Conservation (phyloP, 2,113 vertebrate species). For the Melanocharis versteri region DNA sequence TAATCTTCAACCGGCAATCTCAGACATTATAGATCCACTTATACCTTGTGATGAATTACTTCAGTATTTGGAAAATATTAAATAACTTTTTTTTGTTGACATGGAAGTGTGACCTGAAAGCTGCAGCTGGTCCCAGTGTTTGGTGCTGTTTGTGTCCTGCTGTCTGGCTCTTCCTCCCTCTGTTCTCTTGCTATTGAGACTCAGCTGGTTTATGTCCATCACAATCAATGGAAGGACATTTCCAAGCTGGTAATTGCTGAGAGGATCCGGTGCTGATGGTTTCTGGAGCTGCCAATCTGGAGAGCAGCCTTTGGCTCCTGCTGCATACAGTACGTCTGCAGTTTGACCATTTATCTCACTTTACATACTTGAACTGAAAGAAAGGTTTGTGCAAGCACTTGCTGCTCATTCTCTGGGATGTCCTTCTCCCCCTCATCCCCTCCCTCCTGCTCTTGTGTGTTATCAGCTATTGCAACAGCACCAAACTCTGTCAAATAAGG, state of each 20-base stretch:
- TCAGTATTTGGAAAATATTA: constrained; percentile 71
- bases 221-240: constrained; percentile 69
- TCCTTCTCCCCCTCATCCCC: not conserved
- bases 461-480: constrained; percentile 35
- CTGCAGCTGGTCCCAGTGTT: constrained; percentile 72
- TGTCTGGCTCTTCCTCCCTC: constrained; percentile 44
- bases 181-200: constrained; percentile 30
- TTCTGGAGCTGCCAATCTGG: constrained; percentile 70
- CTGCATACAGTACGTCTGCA: constrained; percentile 50
- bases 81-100: constrained; percentile 55
- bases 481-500: constrained; percentile 4
- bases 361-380: constrained; percentile 60
- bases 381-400: constrained; percentile 66
- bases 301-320: constrained; percentile 66
- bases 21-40: constrained; percentile 73
- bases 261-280: constrained; percentile 63
- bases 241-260: constrained; percentile 70
- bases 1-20: constrained; percentile 70
- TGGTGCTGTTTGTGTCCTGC: constrained; percentile 50
- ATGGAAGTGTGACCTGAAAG: constrained; percentile 64
- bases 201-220: constrained; percentile 73
- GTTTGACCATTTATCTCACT: constrained; percentile 68
- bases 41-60: constrained; percentile 73
- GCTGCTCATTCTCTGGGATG: not conserved
- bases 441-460: not conserved